A percentile compares a stretch with the other conserved stretches of the same genome.
These are phyloP conservation scores for Eudorcas thomsonii DNA, from an alignment of 2,113 vertebrate species.

Conservation along the genomic window DNA sequence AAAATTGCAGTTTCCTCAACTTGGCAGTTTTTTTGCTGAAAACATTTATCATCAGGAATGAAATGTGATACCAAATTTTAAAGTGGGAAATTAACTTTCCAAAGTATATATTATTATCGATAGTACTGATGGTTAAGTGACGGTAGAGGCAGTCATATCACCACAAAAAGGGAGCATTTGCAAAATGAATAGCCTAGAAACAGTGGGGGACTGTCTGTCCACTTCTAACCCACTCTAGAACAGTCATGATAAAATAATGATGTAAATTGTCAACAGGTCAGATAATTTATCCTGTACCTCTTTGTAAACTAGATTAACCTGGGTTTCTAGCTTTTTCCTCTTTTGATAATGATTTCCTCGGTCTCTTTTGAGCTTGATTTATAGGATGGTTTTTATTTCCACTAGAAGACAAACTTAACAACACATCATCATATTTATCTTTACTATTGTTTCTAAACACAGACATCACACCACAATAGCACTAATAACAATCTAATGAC, in stretches of 20 bases:
- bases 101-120: neutral
- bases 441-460: neutral
- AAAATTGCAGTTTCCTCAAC: conserved; percentile 17
- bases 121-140: neutral
- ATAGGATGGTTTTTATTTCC: neutral
- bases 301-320: neutral
- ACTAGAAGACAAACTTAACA: neutral
- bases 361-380: neutral
- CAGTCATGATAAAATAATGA: neutral
- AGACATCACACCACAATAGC: neutral
- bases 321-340: neutral
- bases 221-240: neutral
- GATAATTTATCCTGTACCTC: neutral
- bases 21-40: neutral
- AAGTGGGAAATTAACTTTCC: neutral
- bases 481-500: neutral
- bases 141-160: neutral
- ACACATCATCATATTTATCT: neutral
- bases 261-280: neutral
- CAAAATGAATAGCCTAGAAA: neutral
- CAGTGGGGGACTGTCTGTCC: too few species aligned
- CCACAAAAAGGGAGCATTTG: neutral
- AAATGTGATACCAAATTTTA: neutral
- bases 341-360: neutral
- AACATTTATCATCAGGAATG: neutral